These are phyloP conservation scores for Ursus arctos DNA, from an alignment of 2,113 vertebrate species.

Conservation along the genomic window DNA sequence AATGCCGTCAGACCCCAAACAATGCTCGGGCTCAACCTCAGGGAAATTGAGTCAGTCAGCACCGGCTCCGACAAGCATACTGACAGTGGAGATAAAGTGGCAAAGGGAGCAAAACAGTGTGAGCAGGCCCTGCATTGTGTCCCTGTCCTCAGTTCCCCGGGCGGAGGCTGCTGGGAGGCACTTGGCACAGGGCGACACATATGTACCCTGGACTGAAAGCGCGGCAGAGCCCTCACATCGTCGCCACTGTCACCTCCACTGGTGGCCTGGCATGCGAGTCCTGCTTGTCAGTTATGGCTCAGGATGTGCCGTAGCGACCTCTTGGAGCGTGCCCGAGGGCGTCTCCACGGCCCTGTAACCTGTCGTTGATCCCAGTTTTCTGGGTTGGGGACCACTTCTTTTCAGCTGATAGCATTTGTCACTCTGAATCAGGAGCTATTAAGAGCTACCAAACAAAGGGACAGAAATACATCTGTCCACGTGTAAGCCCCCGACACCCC, in stretches of 20 bases:
- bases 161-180: background rate
- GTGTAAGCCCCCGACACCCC: background rate
- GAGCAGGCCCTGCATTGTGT: background rate
- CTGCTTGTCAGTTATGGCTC: background rate
- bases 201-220: background rate
- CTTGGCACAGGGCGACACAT: background rate
- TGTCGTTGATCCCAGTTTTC: background rate
- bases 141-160: background rate
- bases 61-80: conserved; percentile 61
- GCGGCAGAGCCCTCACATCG: background rate
- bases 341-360: background rate
- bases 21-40: conserved; percentile 76
- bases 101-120: conserved; percentile 62
- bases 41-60: conserved; percentile 87
- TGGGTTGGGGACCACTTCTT: background rate
- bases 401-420: background rate
- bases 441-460: background rate
- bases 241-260: background rate
- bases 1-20: conserved; percentile 81
- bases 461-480: background rate
- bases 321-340: background rate
- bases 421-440: background rate
- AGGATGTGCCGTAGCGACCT: background rate
- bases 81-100: conserved; percentile 77
- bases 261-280: background rate